Base-by-base conservation (phyloP, 1,140 invertebrate species). In the Brevipalpus yothersi region DNA sequence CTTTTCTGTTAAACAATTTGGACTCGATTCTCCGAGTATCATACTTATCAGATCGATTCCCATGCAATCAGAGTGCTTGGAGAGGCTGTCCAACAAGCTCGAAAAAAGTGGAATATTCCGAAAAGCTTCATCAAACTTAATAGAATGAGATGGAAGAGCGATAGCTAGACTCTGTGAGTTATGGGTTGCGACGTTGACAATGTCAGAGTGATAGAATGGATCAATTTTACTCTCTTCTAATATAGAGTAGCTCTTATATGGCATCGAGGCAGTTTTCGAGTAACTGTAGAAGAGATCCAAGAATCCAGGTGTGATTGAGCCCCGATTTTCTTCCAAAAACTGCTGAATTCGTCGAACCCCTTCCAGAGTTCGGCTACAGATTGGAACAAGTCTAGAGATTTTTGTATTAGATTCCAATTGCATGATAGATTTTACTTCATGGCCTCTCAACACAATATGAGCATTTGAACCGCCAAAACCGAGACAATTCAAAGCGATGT, bases 401-500 rank as follows among this genome's bases (percentile, higher is more conserved):
- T 17, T 5, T 19, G 21, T 2, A 19, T 51, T 17, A n/a, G 5
- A 13, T 51, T 19, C n/a, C 5, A 19, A 2, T 17, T n/a, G 10
- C n/a, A n/a, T n/a, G n/a, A n/a, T n/a, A n/a, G 49, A 51, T 17
- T 17, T 13, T 13, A 3, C n/a, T 10, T 51, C 8, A 40, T 51
- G 21, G 19, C 19, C 23, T 53, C 80, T 77, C 0, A 96, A 72
- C 58, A 96, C 74, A 1, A 88, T 72, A 71, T 96, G 92, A n/a
- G 86, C 89, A 73, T 97, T 97, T 31, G 90, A 86, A 55, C 93
- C 93, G 60, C 93, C 93, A 74, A 96, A 96, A 21, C 93, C 93
- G 71, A 97, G 97, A 3, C 88, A 94, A 72, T 95, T 97, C 1
- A 96, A 67, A 8, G 79, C 91, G 43, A 86, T 79, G 23, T 87